Base-by-base conservation (phyloP, 2,113 vertebrate species). In the Pleuronectes platessa region DNA sequence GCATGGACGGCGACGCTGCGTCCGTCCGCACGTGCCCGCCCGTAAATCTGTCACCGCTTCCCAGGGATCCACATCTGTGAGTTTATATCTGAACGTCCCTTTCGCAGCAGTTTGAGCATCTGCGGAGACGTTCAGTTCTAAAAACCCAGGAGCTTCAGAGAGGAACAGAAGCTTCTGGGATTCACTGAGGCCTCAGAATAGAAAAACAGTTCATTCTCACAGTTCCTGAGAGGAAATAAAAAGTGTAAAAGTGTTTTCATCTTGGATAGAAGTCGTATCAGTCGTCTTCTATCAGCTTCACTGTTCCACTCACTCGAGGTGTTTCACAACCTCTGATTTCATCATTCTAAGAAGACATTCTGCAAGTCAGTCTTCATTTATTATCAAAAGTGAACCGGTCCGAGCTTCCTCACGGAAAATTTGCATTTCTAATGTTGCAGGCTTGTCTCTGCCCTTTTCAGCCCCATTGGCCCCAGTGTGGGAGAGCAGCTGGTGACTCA, bases 401-500 rank as follows among this genome's bases (percentile, higher is more conserved):
- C 12, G 3, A 42, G 10, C 12, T 42, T 42, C 40, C 40, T 42
- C 12, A 3, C 11, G 37, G 37, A 12, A 11, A 11, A 13, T 42
- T 42, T 1, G 40, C 40, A 11, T 42, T 42, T n/a, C 31, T 7
- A 31, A 31, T 7, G 31, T 31, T 31, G 6, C 31, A 31, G 31
- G 6, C 6, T 31, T 6, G 31, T 31, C 31, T 31, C 31, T 31
- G 31, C 31, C 31, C 31, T 31, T 7, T 31, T 7, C 4, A 68
- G 45, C 49, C 35, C 20, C 49, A 47, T 31, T 71, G 61, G 83
- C 74, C 61, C 55, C 23, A 24, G 51, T 70, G 64, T 76, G 65
- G 59, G 76, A 53, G 56, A 79, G 76, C 87, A 83, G 77, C 83
- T 77, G 51, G 67, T 86, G 90, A 92, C 88, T 92, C 88, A 91